A percentile compares a stretch with the other conserved stretches of the same genome.
Conservation (phyloP, 2,113 vertebrate species). For the Puntigrus tetrazona region DNA sequence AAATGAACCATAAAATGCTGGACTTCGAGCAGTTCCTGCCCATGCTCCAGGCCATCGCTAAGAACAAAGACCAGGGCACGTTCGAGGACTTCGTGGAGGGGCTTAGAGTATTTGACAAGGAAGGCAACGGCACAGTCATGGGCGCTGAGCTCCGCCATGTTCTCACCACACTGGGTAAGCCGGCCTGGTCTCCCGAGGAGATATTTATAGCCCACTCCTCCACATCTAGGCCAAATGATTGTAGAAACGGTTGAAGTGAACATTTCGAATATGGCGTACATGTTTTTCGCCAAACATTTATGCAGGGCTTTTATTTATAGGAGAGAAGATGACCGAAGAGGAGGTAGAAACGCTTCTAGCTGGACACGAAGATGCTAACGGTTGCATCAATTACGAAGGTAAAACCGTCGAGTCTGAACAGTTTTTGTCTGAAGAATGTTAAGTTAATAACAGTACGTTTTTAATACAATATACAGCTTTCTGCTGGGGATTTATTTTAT, state of each 20-base stretch:
- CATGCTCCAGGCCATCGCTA: slow-evolving; percentile 93
- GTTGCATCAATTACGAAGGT: slow-evolving; percentile 98
- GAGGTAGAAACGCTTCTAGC: slow-evolving; percentile 90
- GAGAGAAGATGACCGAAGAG: slow-evolving; percentile 94
- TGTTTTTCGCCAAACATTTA: neutral
- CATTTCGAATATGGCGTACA: neutral
- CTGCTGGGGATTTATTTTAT: neutral
- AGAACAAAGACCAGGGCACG: slow-evolving; percentile 95
- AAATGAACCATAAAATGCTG: slow-evolving; percentile 89
- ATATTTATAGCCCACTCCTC: slow-evolving; percentile 39
- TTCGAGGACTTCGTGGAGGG: slow-evolving; percentile 95
- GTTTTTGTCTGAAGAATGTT: neutral
- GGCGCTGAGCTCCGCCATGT: slow-evolving; percentile 93
- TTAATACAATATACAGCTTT: neutral
- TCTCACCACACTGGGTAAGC: slow-evolving; percentile 87
- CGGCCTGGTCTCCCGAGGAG: neutral
- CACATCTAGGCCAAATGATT: neutral
- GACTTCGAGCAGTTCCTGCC: slow-evolving; percentile 96
- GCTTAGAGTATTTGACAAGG: slow-evolving; percentile 93
- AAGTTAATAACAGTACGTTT: neutral
- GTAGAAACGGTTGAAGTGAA: neutral
- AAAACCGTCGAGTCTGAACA: slow-evolving; percentile 45
- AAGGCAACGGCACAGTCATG: slow-evolving; percentile 95
- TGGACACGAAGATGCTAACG: slow-evolving; percentile 92
- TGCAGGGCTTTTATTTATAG: slow-evolving; percentile 62